Evolutionary conservation across 2,113 vertebrate species (phyloP).

Genomic region (Choloepus hoffmanni): DNA sequence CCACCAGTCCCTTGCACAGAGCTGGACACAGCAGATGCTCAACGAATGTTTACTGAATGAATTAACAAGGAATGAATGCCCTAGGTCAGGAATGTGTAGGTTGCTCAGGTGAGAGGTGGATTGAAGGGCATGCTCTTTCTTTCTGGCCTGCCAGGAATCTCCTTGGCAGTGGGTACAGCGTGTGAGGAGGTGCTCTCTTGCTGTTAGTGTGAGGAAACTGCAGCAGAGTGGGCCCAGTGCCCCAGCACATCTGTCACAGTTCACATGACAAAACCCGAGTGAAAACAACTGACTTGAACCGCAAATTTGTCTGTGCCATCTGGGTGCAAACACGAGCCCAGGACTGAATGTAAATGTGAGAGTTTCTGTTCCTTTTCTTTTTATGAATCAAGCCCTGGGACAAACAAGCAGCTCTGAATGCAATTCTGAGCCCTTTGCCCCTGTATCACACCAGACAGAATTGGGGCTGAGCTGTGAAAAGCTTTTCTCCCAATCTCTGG

Average conservation of each 20-base stretch:
- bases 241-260: conserved; percentile 2
- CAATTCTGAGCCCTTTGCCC: background rate
- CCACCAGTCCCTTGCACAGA: background rate
- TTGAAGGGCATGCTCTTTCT: background rate
- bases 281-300: background rate
- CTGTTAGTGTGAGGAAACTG: background rate
- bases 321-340: background rate
- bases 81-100: background rate
- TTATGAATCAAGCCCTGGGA: background rate
- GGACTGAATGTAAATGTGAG: background rate
- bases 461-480: background rate
- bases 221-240: background rate
- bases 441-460: background rate
- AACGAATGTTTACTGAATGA: background rate
- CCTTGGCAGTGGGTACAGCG: background rate
- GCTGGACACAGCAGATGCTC: background rate
- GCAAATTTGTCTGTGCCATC: background rate
- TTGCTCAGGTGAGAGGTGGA: background rate
- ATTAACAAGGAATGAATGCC: background rate
- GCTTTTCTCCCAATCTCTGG: background rate
- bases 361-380: conserved; percentile 47
- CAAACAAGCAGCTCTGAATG: background rate
- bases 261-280: background rate
- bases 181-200: background rate
- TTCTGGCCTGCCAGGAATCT: background rate